These are phyloP conservation scores for Pluvianellus socialis DNA, from an alignment of 2,113 vertebrate genomes.

Conservation along the genomic window DNA sequence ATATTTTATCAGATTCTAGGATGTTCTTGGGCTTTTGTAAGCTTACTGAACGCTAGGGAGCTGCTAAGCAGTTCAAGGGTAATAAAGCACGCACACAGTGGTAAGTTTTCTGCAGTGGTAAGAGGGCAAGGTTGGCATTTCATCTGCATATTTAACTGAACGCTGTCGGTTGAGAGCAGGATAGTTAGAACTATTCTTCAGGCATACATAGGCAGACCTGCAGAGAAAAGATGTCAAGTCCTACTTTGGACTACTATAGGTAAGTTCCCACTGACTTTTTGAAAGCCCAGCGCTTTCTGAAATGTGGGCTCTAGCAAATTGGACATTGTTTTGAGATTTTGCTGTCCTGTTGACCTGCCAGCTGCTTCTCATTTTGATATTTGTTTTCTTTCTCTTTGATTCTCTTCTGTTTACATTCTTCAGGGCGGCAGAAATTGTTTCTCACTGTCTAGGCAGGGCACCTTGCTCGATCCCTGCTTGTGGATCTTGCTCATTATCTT, in stretches of 20 bases:
- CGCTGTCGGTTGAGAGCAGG: not conserved
- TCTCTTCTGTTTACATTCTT: not conserved
- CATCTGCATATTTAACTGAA: not conserved
- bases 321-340: not conserved
- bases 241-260: not conserved
- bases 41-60: not conserved
- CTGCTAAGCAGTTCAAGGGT: not conserved
- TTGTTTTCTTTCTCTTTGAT: not conserved
- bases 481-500: not conserved
- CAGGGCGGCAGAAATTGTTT: not conserved
- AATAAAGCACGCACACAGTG: not conserved
- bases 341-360: not conserved
- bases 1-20: not conserved
- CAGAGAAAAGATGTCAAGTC: not conserved
- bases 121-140: not conserved
- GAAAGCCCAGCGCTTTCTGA: not conserved
- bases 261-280: not conserved
- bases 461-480: not conserved
- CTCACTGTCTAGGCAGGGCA: not conserved
- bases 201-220: not conserved
- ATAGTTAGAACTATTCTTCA: not conserved
- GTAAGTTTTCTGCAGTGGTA: not conserved
- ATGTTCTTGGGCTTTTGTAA: not conserved
- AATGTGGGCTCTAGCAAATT: not conserved
- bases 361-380: not conserved